Base-by-base conservation (phyloP, 2,797 vertebrate genomes). In the Crocidura indochinensis region DNA sequence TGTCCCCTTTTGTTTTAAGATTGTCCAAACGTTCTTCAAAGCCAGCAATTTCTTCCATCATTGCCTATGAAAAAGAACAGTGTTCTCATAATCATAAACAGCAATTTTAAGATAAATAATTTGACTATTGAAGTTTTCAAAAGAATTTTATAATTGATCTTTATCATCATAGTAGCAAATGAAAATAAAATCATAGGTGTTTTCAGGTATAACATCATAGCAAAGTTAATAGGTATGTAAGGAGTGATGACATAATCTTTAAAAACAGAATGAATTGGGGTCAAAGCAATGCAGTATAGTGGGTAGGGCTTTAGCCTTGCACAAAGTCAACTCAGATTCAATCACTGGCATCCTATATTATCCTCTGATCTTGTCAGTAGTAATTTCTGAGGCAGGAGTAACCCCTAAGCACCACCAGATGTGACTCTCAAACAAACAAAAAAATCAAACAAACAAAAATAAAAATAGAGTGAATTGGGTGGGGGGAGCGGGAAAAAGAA, bases 1-100 rank as follows among this genome's bases (percentile, higher is more conserved):
- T 98, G 94, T 99, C 98, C 0, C 99, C 99, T 96, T 98, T 98
- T 95, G 95, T 97, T 97, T 98, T 99, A 88, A 99, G 98, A 56
- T 79, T 97, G 67, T 97, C 97, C 97, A 99, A 97, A 90, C 98
- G 98, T 84, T 99, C 99, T 98, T 99, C 99, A 97, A 99, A 99
- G 71, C 98, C 98, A 4, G 99, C 98, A 83, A 99, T 99, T 97
- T 99, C 99, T 97, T 99, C 99, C 99, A 99, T 99, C 95, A 99
- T 99, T 94, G 99, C 99, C 99, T 99, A 90, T 62, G 84, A 96
- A 77, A 68, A 75, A 1, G 62, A 82, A 74, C 7, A 83, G 27
- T 64, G 8, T 64, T 24, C n/a, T 22, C 1, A 87, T 24, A 22
- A 12, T 8, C 31, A 1, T 27, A 78, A 76, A 75, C 11, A 91